Percentiles rank a stretch among this genome's conserved stretches.
These are phyloP conservation scores for Cyrtonyx montezumae DNA, from an alignment of 2,113 vertebrate genomes.

Conservation along the genomic window DNA sequence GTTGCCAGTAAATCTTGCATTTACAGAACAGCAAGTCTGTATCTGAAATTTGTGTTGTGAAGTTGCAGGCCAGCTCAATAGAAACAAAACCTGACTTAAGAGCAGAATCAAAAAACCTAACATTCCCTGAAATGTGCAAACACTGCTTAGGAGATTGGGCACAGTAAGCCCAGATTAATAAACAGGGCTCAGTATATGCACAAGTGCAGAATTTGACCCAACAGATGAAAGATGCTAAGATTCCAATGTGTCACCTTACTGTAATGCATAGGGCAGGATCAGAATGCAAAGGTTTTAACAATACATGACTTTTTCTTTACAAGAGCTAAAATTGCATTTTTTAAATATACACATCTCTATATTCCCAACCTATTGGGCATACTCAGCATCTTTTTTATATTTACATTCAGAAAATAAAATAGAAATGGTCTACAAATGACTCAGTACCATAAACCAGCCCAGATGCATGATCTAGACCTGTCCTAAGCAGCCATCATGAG, in stretches of 20 bases:
- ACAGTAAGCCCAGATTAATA: not conserved
- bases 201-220: not conserved
- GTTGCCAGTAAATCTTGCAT: not conserved
- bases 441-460: not conserved
- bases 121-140: not conserved
- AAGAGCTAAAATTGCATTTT: not conserved
- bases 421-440: not conserved
- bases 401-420: not conserved
- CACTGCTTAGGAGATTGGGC: not conserved
- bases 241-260: not conserved
- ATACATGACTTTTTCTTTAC: not conserved
- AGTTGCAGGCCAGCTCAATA: not conserved
- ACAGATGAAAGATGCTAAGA: not conserved
- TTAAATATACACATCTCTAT: not conserved
- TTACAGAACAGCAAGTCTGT: not conserved
- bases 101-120: not conserved
- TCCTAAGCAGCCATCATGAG: constrained; percentile 18
- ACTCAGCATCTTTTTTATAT: not conserved
- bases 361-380: not conserved
- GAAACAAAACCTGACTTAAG: constrained; percentile 3
- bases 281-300: not conserved
- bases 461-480: not conserved
- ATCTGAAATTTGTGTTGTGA: not conserved
- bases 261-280: not conserved
- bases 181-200: not conserved